Evolutionary conservation across 1,140 invertebrate genomes (phyloP).

Genomic region (Leptinotarsa defecta): DNA sequence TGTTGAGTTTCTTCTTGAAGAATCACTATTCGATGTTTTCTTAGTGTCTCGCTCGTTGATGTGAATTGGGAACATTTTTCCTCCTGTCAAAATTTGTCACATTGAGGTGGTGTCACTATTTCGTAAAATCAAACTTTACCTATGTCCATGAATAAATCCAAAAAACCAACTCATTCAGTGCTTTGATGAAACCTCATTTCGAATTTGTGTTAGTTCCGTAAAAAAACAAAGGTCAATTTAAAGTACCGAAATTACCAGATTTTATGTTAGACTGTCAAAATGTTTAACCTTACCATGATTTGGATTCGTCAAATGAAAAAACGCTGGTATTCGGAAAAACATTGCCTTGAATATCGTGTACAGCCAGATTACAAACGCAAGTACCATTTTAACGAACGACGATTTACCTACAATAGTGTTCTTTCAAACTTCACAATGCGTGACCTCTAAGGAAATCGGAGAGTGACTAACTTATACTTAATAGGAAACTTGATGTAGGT

Average conservation of each 20-base stretch:
- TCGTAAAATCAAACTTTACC: constrained; percentile 8
- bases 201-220: not conserved
- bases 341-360: constrained; percentile 8
- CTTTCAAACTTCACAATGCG: constrained; percentile 13
- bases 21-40: constrained; percentile 34
- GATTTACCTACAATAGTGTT: constrained; percentile 1
- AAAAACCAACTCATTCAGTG: not conserved
- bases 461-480: not conserved
- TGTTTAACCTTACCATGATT: constrained; percentile 23
- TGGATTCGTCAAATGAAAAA: constrained; percentile 16
- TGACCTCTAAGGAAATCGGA: constrained; percentile 16
- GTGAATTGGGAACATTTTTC: constrained; percentile 52
- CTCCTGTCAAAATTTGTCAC: constrained; percentile 47
- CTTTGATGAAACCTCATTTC: no score
- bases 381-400: constrained; percentile 9
- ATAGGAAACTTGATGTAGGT: constrained; percentile 26
- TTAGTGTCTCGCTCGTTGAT: constrained; percentile 42
- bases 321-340: constrained; percentile 25
- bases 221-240: not conserved
- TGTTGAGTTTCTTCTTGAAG: constrained; percentile 25
- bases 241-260: not conserved
- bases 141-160: not conserved
- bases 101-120: constrained; percentile 13
- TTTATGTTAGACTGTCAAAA: constrained; percentile 15
- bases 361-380: constrained; percentile 12